Base-by-base conservation (phyloP, 2,797 vertebrate species). In the Callimico goeldii region DNA sequence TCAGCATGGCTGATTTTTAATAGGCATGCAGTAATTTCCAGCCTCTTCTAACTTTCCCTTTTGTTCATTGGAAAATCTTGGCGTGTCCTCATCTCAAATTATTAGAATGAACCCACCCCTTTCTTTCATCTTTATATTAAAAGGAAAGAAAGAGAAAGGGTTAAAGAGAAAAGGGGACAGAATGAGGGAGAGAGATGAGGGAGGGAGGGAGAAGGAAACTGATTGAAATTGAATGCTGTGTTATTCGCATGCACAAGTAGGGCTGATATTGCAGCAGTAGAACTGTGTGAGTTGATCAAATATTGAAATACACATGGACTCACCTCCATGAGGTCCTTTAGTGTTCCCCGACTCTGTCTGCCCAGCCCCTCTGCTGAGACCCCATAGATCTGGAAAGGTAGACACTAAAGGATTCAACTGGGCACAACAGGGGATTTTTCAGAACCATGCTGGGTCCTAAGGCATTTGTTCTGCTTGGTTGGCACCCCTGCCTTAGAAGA, bases 1-100 rank as follows among this genome's bases (percentile, higher is more conserved):
- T 96, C 95, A 95, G 93, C 95, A 92, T 14, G 82, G 79, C 97
- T 95, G 96, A 82, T 94, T 94, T 96, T 96, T 97, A 97, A 96
- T 94, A 95, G 95, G 94, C 94, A 61, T 0, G 52, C 3, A 0
- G 80, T 90, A 46, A 93, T 95, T 96, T 82, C 77, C 91, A 94
- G 64, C 81, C 89, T 96, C 91, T 91, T 92, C 55, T 84, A 95
- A 96, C 88, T 93, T 92, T 94, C 93, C 52, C 95, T 87, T 90
- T 95, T 94, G 93, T 97, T 94, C 93, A 7, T 70, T 81, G 0
- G 13, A 92, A 96, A 81, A 91, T 95, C 88, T 86, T 89, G 73
- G 94, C n/a, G 6, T 80, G 86, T 95, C 93, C 93, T 94, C 67
- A 1, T 94, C 58, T 83, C 79, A 57, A 39, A 90, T 96, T 61